Evolutionary conservation across 2,888 invertebrate species (phyloP), one percentile per base, ranked within the genome.

Genomic region (Tenthredo notha): DNA sequence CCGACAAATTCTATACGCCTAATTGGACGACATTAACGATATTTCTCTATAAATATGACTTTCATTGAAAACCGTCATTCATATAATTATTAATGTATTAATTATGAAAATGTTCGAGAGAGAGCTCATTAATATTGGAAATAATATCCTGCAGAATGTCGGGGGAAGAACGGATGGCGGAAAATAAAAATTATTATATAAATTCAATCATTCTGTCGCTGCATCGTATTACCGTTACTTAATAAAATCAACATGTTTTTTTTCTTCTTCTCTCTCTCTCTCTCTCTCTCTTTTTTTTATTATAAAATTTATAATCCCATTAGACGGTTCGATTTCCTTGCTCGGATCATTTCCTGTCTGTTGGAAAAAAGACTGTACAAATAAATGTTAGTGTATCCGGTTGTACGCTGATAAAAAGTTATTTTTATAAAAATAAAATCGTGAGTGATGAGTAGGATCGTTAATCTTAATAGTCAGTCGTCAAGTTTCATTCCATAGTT

Each of bases 301-400:
- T 88, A 90, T 90, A 85, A 84, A 88, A 91, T 92, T 90, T 88
- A 40, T 80, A 80, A 80, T 80, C 58, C 21, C 2, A 40, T 80
- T 58, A 61, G 40, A 77, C 37, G 40, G 58, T 87, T 88, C 90
- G 89, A 91, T 92, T 92, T 92, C 92, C 92, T 90, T 84, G 86
- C 89, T 86, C 90, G 88, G 88, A 90, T 90, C 89, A 86, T 90
- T 90, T 91, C 89, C 90, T 88, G 88, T 86, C 86, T 85, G 86
- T 86, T 80, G 86, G 86, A 85, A 80, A 77, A 72, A 37, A 61
- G 58, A 72, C 18, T 9, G 37, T 47, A 47, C n/a, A n/a, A 37
- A 40, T 37, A 10, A 33, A 40, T 72, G 33, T 72, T 18, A 15
- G n/a, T 33, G 40, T 6, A 10, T n/a, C 70, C 2, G n/a, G 37